These are phyloP conservation scores for Heliconius ismenius DNA, from an alignment of 2,888 invertebrate genomes.

Conservation along the genomic window DNA sequence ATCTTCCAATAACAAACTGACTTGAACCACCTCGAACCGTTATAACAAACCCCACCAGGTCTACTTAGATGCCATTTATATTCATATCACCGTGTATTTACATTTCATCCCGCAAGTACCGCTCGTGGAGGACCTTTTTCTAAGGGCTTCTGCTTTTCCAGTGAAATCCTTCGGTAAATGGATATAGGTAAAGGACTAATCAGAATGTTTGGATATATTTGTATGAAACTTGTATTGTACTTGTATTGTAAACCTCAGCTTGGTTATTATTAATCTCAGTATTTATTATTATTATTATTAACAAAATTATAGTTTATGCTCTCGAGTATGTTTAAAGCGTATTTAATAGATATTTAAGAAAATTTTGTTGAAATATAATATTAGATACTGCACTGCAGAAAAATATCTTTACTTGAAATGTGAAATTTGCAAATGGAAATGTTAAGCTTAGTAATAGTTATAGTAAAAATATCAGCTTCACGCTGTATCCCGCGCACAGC, in stretches of 20 bases:
- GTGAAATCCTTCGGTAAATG: constrained; percentile 40
- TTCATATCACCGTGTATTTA: constrained; percentile 80
- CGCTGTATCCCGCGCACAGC: too few species aligned
- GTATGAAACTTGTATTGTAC: background rate
- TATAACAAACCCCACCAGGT: constrained; percentile 54
- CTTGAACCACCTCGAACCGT: constrained; percentile 45
- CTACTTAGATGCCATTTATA: constrained; percentile 79
- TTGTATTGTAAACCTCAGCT: background rate
- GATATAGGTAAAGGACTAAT: constrained; percentile 37
- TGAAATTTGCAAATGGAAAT: background rate
- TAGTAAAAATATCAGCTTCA: too few species aligned
- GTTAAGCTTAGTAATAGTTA: background rate
- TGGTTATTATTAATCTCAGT: background rate
- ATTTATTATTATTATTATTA: background rate
- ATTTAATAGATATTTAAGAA: too few species aligned
- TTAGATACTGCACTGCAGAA: background rate
- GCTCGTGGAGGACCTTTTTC: constrained; percentile 48
- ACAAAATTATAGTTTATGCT: too few species aligned
- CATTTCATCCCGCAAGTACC: constrained; percentile 71
- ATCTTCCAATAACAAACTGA: constrained; percentile 47
- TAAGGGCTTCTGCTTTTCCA: constrained; percentile 48
- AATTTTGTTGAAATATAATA: too few species aligned
- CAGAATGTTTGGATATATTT: constrained; percentile 30
- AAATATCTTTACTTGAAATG: background rate
- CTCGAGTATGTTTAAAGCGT: too few species aligned